A percentile compares a stretch with the other conserved stretches of the same genome.
Conservation (phyloP, 2,113 vertebrate species). For the Eidolon helvum region DNA sequence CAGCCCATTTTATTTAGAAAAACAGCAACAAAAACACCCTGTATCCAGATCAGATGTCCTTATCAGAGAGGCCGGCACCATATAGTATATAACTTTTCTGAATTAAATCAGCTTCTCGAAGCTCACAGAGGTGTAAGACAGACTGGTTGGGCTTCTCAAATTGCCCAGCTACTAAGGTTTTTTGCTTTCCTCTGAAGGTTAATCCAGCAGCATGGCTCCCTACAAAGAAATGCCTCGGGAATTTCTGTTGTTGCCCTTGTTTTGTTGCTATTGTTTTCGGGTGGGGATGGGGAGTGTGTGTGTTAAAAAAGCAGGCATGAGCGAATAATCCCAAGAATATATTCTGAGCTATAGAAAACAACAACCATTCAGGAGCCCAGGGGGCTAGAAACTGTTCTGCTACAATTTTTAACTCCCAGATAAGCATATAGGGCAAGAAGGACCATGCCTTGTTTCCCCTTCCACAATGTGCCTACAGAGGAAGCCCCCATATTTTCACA, state of each 20-base stretch:
- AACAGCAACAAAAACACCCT: not conserved
- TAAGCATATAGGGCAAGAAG: not conserved
- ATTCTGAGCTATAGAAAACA: slow-evolving; percentile 33
- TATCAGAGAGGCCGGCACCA: not conserved
- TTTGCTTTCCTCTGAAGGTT: slow-evolving; percentile 21
- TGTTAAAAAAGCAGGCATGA: slow-evolving; percentile 10
- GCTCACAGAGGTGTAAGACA: not conserved
- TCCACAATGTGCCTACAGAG: not conserved
- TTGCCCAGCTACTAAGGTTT: not conserved
- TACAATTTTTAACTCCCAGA: not conserved
- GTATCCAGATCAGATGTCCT: not conserved
- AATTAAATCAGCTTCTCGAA: not conserved
- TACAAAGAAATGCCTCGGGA: slow-evolving; percentile 11
- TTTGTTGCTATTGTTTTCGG: not conserved
- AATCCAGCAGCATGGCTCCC: not conserved
- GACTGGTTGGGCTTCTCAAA: not conserved
- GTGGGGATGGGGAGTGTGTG: not conserved
- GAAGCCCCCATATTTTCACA: not conserved
- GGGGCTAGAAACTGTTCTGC: not conserved
- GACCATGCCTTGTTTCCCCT: not conserved
- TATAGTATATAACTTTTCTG: not conserved
- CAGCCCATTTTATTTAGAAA: slow-evolving; percentile 30
- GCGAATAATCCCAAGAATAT: slow-evolving; percentile 24
- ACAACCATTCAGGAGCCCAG: not conserved
- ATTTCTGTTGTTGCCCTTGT: slow-evolving; percentile 35